These are phyloP conservation scores for human (Homo sapiens) DNA, from an alignment of 2,113 vertebrate genomes.

Conservation along the genomic window DNA sequence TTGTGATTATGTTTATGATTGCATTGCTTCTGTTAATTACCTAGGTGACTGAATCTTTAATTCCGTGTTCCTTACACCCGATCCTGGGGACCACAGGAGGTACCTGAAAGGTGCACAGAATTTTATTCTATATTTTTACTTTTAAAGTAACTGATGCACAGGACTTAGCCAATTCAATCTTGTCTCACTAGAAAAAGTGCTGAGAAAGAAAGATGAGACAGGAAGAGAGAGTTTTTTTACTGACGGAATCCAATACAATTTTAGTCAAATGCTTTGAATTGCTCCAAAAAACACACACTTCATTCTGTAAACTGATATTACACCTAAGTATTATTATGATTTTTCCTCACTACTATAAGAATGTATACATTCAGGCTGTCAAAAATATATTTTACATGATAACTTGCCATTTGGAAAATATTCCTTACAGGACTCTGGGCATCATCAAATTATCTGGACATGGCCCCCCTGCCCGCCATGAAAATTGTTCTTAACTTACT, in stretches of 20 bases:
- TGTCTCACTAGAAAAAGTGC: not conserved
- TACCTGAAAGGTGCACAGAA: not conserved
- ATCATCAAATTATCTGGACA: constrained; percentile 53
- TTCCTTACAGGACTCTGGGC: not conserved
- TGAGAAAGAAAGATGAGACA: not conserved
- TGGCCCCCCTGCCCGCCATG: accelerated
- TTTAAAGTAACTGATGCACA: not conserved
- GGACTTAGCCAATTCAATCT: not conserved
- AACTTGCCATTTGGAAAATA: constrained; percentile 54
- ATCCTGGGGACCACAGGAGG: not conserved
- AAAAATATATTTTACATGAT: constrained; percentile 50
- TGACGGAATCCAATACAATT: constrained; percentile 15
- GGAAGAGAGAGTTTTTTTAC: not conserved
- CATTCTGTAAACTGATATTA: not conserved
- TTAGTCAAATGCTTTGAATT: constrained; percentile 42
- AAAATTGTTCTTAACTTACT: not conserved
- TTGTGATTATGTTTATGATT: not conserved
- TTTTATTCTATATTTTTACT: not conserved
- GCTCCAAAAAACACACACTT: not conserved
- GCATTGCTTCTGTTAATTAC: not conserved
- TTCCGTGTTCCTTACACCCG: not conserved
- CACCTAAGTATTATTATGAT: not conserved
- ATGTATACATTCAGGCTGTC: not conserved
- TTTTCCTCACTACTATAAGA: not conserved
- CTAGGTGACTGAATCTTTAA: not conserved